Evolutionary conservation across 1,140 invertebrate genomes (phyloP), one percentile per base, ranked within the genome.

Genomic region (Steinernema feltiae): DNA sequence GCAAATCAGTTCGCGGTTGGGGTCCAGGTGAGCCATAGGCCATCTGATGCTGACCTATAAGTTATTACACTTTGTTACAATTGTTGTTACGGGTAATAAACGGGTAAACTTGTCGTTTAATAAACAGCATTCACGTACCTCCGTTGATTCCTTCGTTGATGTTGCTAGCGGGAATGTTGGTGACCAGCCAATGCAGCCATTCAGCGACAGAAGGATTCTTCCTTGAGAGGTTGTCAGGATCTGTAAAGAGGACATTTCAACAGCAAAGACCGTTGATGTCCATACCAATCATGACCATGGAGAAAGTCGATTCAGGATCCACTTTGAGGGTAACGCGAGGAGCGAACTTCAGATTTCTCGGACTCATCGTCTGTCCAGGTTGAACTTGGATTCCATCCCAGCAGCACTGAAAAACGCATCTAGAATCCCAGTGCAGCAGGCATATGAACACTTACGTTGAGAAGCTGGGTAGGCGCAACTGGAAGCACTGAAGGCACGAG

Each of bases 191-290:
- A 69, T 85, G 84, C 53, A 85, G 81, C 84, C 84, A 85, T 75
- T 86, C 85, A 27, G 84, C 84, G 21, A 85, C 84, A 15, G 82
- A 80, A 17, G 84, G 84, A 53, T 85, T 85, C 70, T 85, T 84
- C 21, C 84, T 74, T 0, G 82, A 84, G 21, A 85, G 75, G 71
- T 85, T 85, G 74, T 85, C 84, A 1, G 84, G 84, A 77, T 85
- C 83, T 84, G 70, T 70, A 82, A 76, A 30, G 15, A 31, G n/a
- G 27, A 73, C 12, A n/a, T 7, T 35, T 53, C 12, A 31, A 53
- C 15, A 70, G n/a, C 29, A 73, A n/a, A 73, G 72, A n/a, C 17
- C 17, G n/a, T 32, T 29, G 7, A n/a, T 73, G 72, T 15, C 12
- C 76, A 48, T 70, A 84, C 83, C 84, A 74, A 85, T 86, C 84